Evolutionary conservation across 2,888 invertebrate species (phyloP), one percentile per base, ranked within the genome.

Genomic region (Drosophila lutescens): DNA sequence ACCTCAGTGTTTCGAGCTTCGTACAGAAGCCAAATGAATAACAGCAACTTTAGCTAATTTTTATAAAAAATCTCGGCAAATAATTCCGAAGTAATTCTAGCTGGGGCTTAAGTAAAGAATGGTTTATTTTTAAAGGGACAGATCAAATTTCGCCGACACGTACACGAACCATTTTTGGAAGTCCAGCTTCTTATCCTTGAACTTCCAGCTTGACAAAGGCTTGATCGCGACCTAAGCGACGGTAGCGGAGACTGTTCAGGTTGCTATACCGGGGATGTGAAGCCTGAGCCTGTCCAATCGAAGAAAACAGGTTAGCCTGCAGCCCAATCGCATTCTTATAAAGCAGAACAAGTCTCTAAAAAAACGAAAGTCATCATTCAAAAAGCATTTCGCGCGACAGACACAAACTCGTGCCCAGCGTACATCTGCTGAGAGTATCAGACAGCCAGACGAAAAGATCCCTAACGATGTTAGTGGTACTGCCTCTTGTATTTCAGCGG

Each of bases 91-190:
- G 84, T 87, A 84, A 84, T 71, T 87, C 60, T 76, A 84, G 74
- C 70, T 69, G 70, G 68, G 70, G 46, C 54, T 34, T 51, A 67
- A 71, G 50, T 56, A 73, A 80, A 69, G 74, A 80, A 78, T 76
- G 78, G 75, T 79, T 79, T 76, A 78, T 79, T 79, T 84, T 82
- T 77, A 70, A 77, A 75, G 58, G 78, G 66, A 77, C n/a, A 78
- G 80, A 90, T 90, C 89, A 77, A 87, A 84, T 90, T 90, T 81
- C 91, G 80, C 77, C 79, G 79, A 87, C 78, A 80, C 80, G 77
- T 77, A 72, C 65, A 67, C 41, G 69, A 55, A 69, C 65, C 68
- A 65, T 53, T 63, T 69, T 67, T 51, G 30, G 63, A 46, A 85
- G 56, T 49, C 57, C 61, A 43, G 56, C 36, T 47, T 26, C 65